A percentile compares a stretch with the other conserved stretches of the same genome.
These are phyloP conservation scores for Anarhynchus alexandrinus DNA, from an alignment of 2,113 vertebrate genomes.

Conservation along the genomic window DNA sequence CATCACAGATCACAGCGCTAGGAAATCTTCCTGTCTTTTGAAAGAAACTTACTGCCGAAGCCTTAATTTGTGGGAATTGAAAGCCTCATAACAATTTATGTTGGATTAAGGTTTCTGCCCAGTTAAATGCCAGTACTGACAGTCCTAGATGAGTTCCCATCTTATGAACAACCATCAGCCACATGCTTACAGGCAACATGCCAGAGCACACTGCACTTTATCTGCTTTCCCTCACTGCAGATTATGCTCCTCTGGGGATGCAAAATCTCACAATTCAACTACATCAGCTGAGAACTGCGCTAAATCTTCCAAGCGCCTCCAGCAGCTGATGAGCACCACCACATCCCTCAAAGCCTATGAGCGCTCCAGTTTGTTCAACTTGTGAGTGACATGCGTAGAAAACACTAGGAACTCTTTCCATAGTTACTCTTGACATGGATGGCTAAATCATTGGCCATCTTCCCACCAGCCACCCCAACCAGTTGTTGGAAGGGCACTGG, in stretches of 20 bases:
- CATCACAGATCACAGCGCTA: not conserved
- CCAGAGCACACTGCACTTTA: not conserved
- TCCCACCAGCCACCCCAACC: not conserved
- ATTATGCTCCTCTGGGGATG: not conserved
- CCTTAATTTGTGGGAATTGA: conserved; percentile 51
- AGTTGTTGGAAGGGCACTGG: not conserved
- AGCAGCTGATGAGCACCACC: not conserved
- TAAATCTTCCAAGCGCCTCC: not conserved
- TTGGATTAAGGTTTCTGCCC: conserved; percentile 46
- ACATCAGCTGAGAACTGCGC: not conserved
- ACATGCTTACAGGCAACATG: not conserved
- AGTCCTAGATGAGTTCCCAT: not conserved
- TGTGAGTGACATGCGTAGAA: not conserved
- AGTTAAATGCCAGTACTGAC: conserved; percentile 27
- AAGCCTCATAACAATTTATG: conserved; percentile 42
- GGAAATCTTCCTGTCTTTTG: conserved; percentile 14
- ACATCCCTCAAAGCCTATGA: not conserved
- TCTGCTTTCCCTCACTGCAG: not conserved
- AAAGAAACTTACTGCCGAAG: conserved; percentile 27
- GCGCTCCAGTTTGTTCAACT: not conserved
- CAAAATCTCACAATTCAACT: not conserved
- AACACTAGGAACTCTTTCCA: rapidly evolving
- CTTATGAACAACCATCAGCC: not conserved
- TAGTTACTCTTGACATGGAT: not conserved
- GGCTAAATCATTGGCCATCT: not conserved